These are phyloP conservation scores for Bombus confusus DNA, from an alignment of 1,140 invertebrate species.

Conservation along the genomic window DNA sequence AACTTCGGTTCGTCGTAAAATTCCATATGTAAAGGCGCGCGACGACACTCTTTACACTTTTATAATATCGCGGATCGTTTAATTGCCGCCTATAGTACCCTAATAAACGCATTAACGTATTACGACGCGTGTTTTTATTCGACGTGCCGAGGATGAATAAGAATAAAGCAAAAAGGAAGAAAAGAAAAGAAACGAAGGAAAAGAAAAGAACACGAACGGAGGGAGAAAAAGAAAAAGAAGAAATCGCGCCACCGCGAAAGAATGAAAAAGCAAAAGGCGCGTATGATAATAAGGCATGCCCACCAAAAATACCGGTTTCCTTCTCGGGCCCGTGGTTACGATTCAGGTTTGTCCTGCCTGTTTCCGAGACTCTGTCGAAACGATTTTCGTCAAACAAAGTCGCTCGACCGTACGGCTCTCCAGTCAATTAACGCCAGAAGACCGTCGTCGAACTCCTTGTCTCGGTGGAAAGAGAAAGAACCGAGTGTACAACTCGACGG, in stretches of 20 bases:
- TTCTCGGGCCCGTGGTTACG: slow-evolving; percentile 60
- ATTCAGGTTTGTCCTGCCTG: slow-evolving; percentile 64
- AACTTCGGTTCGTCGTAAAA: slow-evolving; percentile 32
- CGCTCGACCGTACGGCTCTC: slow-evolving; percentile 61
- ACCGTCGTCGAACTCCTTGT: slow-evolving; percentile 44
- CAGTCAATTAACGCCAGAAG: slow-evolving; percentile 67
- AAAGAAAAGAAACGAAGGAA: background rate
- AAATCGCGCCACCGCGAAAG: slow-evolving; percentile 43
- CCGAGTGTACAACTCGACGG: too few species aligned
- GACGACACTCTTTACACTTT: slow-evolving; percentile 26
- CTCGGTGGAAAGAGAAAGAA: background rate
- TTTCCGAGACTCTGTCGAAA: slow-evolving; percentile 63
- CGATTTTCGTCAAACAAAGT: slow-evolving; percentile 70
- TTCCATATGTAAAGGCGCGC: background rate
- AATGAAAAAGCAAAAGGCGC: slow-evolving; percentile 61
- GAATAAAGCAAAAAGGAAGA: background rate
- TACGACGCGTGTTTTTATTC: slow-evolving; percentile 23
- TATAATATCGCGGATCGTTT: slow-evolving; percentile 41
- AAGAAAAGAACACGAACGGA: background rate
- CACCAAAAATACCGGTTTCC: slow-evolving; percentile 69
- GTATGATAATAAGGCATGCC: slow-evolving; percentile 66
- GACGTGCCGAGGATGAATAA: background rate
- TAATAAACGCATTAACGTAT: slow-evolving; percentile 51
- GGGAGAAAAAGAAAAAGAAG: background rate
- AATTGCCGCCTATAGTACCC: slow-evolving; percentile 29